Evolutionary conservation across 2,797 vertebrate species (phyloP), one percentile per base, ranked within the genome.

Genomic region (Lithobates sylvaticus): DNA sequence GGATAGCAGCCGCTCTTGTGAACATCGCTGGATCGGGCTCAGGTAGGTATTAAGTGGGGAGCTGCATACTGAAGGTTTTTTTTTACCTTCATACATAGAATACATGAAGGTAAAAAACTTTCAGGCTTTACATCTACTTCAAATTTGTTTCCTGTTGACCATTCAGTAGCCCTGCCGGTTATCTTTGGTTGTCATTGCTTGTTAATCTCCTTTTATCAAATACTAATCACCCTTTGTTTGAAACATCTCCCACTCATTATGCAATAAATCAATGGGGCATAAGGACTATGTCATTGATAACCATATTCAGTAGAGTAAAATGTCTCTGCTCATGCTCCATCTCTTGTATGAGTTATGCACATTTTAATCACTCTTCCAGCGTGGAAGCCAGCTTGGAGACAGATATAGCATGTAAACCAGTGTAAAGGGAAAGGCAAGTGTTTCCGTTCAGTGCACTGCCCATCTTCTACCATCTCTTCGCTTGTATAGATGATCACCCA

Each of bases 181-280:
- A 39, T 2, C 54, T 84, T 78, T 68, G 13, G n/a, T 23, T 65
- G 26, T 65, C 34, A 61, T 67, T 64, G 69, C 50, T 54, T 65
- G 32, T 36, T 61, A 69, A 34, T 83, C 58, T 34, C 5, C 18
- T 47, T 47, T 58, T 0, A 8, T 23, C 3, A 64, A 72, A 44
- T 65, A 47, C 23, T 39, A 47, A 68, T 73, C 13, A 23, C 23
- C 54, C 34, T 65, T 1, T 65, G 69, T 44, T 83, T 67, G 2
- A 69, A 68, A 36, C 26, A 5, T 68, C 44, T 68, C 39, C 47
- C 54, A 21, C 65, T 58, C 71, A n/a, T 67, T 67, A 74, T 65
- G 27, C 71, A 76, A 70, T 67, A 69, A 76, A 70, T 84, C 64
- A 84, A 18, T 84, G 16, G 70, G 27, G 61, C 70, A 29, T 82